Evolutionary conservation across 2,888 invertebrate genomes (phyloP), one percentile per base, ranked within the genome.

Genomic region (Nephrotoma appendiculata): DNA sequence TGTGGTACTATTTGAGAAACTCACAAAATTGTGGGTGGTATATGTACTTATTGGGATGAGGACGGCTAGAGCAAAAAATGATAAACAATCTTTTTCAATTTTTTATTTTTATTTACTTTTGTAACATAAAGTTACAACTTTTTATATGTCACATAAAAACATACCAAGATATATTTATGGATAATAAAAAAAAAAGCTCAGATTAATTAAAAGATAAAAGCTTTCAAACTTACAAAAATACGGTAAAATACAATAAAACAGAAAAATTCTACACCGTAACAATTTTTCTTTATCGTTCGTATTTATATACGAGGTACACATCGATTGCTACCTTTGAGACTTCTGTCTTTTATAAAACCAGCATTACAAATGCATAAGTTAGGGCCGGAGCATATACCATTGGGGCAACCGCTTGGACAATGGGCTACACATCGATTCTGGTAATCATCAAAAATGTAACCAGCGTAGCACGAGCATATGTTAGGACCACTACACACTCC

Each of bases 361-460:
- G 93, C 92, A 88, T 95, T 94, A 89, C 96, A 96, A 87, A 95
- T 92, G 89, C 96, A 96, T 89, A 94, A 93, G 90, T 95, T 94
- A 0, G 96, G 96, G 0, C 94, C 93, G 0, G 95, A 93, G 89
- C 96, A 96, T 31, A 93, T 92, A 0, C 96, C 96, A 89, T 96
- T 96, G 7, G 92, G 92, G 88, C 96, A 96, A 0, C 96, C 96
- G n/a, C 93, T 93, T 0, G 93, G 92, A 89, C 96, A 96, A 88
- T 93, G 91, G 0, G 95, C 93, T 5, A 93, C 88, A 88, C 95
- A 95, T 86, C 93, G 92, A 89, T 48, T 90, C 89, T 1, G 89
- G 88, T 87, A 90, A 90, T 2, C 90, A 88, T 94, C 93, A 44
- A 89, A 87, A 0, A 91, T 88, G 87, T 93, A 94, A 57, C 94